Evolutionary conservation across 2,888 invertebrate genomes (phyloP).

Genomic region (Molorchus minor): DNA sequence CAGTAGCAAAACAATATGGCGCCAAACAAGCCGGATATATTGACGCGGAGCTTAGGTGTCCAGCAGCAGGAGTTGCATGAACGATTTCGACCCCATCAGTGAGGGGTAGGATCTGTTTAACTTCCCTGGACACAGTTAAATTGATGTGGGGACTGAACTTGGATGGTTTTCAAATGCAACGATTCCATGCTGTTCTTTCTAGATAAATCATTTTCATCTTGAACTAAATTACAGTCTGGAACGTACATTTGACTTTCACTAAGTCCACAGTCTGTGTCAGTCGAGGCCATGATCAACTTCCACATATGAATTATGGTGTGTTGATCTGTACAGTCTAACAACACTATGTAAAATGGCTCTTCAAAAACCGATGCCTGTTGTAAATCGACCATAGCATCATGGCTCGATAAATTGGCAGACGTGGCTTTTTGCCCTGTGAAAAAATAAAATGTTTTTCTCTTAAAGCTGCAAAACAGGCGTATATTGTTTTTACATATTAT

Average conservation of each 20-base stretch:
- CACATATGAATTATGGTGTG: constrained; percentile 95
- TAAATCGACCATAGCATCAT: constrained; percentile 90
- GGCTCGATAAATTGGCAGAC: constrained; percentile 63
- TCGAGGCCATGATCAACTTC: constrained; percentile 89
- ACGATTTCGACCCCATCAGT: constrained; percentile 92
- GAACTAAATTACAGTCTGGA: constrained; percentile 84
- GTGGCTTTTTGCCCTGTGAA: constrained; percentile 51
- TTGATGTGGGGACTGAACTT: constrained; percentile 75
- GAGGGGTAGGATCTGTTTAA: constrained; percentile 86
- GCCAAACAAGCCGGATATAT: constrained; percentile 99
- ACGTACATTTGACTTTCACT: constrained; percentile 88
- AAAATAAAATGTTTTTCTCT: too few relatives aligned
- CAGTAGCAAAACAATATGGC: constrained; percentile 94
- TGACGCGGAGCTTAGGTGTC: constrained; percentile 95
- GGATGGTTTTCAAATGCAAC: constrained; percentile 62
- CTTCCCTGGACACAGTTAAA: constrained; percentile 91
- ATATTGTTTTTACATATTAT: too few relatives aligned
- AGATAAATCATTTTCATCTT: constrained; percentile 78
- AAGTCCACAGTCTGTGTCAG: constrained; percentile 57
- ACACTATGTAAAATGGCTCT: constrained; percentile 95
- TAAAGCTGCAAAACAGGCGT: too few relatives aligned
- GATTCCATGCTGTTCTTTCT: constrained; percentile 61
- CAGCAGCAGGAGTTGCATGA: constrained; percentile 94
- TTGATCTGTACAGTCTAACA: constrained; percentile 85
- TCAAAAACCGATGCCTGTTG: constrained; percentile 87